A percentile compares a stretch with the other conserved stretches of the same genome.
Conservation (phyloP, 2,113 vertebrate genomes). For the Siphamia tubifer region DNA sequence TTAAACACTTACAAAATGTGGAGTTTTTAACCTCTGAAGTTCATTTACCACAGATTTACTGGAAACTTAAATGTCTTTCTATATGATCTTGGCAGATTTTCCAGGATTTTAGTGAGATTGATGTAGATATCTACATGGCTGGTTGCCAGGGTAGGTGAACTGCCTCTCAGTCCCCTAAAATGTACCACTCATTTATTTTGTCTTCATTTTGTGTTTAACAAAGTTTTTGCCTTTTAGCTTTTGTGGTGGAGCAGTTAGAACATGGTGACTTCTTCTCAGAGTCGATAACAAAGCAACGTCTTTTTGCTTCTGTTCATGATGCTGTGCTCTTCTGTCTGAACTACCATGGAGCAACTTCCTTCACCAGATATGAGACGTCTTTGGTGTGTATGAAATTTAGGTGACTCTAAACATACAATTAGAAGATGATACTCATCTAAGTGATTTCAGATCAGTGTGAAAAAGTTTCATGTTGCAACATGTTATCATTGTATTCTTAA, state of each 20-base stretch:
- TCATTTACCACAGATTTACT: no score
- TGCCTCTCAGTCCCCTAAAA: not conserved
- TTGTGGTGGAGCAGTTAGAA: constrained; percentile 86
- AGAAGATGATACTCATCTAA: not conserved
- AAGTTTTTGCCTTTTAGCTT: constrained; percentile 65
- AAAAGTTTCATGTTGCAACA: not conserved
- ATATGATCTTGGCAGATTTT: constrained; percentile 83
- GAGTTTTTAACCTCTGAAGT: no score
- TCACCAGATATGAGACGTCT: constrained; percentile 44
- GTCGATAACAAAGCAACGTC: constrained; percentile 82
- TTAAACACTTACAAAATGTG: no score
- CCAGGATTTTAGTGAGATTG: constrained; percentile 89
- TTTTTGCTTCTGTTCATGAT: constrained; percentile 88
- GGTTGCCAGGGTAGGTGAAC: constrained; percentile 80
- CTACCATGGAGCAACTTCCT: constrained; percentile 29
- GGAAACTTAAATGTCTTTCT: no score
- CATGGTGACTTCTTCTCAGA: constrained; percentile 86
- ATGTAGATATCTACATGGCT: constrained; percentile 85
- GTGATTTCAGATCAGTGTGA: no score
- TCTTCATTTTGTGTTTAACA: no score
- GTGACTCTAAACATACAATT: not conserved
- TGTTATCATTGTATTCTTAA: not conserved
- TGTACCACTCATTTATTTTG: no score
- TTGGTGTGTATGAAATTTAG: constrained; percentile 47
- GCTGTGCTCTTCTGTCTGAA: constrained; percentile 81